Conservation (phyloP, 1,140 invertebrate genomes). For the Orius insidiosus region DNA sequence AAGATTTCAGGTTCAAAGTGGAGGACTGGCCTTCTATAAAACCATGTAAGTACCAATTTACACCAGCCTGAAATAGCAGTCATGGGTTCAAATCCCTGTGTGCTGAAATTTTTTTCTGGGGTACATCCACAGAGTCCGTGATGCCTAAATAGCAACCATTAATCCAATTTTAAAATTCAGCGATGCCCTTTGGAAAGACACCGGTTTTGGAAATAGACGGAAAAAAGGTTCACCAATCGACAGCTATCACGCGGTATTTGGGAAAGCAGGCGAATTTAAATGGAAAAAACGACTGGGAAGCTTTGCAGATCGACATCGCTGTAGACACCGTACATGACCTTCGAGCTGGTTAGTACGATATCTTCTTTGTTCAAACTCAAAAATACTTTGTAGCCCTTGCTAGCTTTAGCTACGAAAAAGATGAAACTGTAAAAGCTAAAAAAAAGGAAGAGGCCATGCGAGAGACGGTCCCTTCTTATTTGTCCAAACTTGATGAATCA, state of each 20-base stretch:
- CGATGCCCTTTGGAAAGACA: constrained; percentile 33
- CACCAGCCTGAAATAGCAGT: too few species aligned
- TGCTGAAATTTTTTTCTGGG: neutral
- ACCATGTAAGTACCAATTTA: constrained; percentile 29
- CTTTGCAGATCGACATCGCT: constrained; percentile 41
- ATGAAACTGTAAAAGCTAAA: too few species aligned
- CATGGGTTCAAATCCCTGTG: neutral
- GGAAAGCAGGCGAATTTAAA: constrained; percentile 31
- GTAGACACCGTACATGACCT: constrained; percentile 24
- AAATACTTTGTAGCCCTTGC: constrained; percentile 16
- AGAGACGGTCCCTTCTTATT: constrained; percentile 31
- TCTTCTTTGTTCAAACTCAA: neutral
- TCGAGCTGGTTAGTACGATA: constrained; percentile 23
- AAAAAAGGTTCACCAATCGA: constrained; percentile 29
- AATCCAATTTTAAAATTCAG: too few species aligned
- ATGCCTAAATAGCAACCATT: too few species aligned
- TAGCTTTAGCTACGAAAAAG: constrained; percentile 19
- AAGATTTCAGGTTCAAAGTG: constrained; percentile 38
- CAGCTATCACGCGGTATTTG: constrained; percentile 35
- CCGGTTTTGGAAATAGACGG: constrained; percentile 38
- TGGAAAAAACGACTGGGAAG: constrained; percentile 37
- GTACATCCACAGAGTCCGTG: neutral
- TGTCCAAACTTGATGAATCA: constrained; percentile 32
- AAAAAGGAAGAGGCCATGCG: too few species aligned
- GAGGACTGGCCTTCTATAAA: constrained; percentile 33